phyloP scores from a whole-genome alignment of 1,140 invertebrate species.

The Sminthurinus signatus region DNA sequence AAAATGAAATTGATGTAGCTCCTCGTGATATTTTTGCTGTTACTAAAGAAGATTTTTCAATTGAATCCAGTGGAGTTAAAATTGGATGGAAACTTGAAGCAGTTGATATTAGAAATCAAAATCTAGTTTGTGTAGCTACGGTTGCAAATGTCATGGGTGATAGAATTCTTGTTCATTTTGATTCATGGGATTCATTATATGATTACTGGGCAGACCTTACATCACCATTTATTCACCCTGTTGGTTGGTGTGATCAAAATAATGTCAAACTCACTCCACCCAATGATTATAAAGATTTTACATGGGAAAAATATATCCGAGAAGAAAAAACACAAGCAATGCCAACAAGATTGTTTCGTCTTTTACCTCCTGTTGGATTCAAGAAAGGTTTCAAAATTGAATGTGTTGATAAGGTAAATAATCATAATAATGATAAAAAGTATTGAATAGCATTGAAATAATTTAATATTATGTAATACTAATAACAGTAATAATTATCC shows the following conservation, averaged over 20 bases:
- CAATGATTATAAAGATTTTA: slow-evolving; percentile 71
- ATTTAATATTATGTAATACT: neutral
- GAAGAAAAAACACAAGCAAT: slow-evolving; percentile 68
- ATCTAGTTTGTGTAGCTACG: slow-evolving; percentile 55
- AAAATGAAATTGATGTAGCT: slow-evolving; percentile 66
- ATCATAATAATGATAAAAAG: neutral
- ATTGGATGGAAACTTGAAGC: slow-evolving; percentile 92
- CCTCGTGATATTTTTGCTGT: slow-evolving; percentile 69
- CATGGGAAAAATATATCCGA: slow-evolving; percentile 76
- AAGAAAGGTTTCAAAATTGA: slow-evolving; percentile 82
- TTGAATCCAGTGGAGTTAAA: slow-evolving; percentile 54
- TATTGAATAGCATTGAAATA: neutral
- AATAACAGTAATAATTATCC: too few species aligned
- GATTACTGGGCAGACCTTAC: slow-evolving; percentile 88
- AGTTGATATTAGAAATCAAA: slow-evolving; percentile 82
- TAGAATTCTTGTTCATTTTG: slow-evolving; percentile 84
- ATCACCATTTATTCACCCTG: slow-evolving; percentile 87
- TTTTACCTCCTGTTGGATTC: slow-evolving; percentile 69
- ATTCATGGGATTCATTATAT: slow-evolving; percentile 88
- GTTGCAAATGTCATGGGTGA: slow-evolving; percentile 76
- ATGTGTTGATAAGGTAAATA: slow-evolving; percentile 65
- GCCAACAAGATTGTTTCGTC: slow-evolving; percentile 75
- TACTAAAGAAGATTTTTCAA: slow-evolving; percentile 45
- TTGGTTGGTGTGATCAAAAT: slow-evolving; percentile 84
- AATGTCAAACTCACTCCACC: slow-evolving; percentile 74